Evolutionary conservation across 2,113 vertebrate species (phyloP).

Genomic region (Zapornia atra): DNA sequence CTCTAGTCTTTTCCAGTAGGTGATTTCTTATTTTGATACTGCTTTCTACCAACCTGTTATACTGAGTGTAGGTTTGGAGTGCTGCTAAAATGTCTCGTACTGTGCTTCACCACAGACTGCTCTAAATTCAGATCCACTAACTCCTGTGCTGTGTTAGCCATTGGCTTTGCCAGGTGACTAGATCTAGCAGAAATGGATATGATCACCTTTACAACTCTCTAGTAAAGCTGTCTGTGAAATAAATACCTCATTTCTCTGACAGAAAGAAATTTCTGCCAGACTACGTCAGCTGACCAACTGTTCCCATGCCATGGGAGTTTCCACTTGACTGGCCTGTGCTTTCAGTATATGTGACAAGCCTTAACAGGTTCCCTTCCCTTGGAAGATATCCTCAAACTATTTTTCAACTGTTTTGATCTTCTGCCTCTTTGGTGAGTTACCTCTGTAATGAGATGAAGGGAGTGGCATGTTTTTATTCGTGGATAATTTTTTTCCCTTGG

Average conservation of each 20-base stretch:
- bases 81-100: background rate
- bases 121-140: background rate
- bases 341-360: constrained; percentile 6
- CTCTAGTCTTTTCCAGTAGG: background rate
- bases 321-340: background rate
- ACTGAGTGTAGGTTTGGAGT: background rate
- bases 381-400: constrained; percentile 11
- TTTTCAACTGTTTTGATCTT: constrained; percentile 58
- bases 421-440: constrained; percentile 12
- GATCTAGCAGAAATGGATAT: background rate
- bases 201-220: background rate
- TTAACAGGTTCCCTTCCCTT: constrained; percentile 18
- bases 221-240: background rate
- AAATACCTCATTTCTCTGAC: background rate
- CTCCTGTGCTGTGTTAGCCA: background rate
- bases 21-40: background rate
- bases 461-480: constrained; percentile 15
- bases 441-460: constrained; percentile 45
- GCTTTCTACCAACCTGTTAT: background rate
- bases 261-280: background rate
- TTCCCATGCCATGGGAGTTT: background rate
- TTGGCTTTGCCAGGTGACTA: background rate
- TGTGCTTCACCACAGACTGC: background rate
- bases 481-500: background rate
- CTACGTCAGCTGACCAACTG: background rate